A percentile compares a stretch with the other conserved stretches of the same genome.
These are phyloP conservation scores for Bombyx huttoni DNA, from an alignment of 2,888 invertebrate species.

Conservation along the genomic window DNA sequence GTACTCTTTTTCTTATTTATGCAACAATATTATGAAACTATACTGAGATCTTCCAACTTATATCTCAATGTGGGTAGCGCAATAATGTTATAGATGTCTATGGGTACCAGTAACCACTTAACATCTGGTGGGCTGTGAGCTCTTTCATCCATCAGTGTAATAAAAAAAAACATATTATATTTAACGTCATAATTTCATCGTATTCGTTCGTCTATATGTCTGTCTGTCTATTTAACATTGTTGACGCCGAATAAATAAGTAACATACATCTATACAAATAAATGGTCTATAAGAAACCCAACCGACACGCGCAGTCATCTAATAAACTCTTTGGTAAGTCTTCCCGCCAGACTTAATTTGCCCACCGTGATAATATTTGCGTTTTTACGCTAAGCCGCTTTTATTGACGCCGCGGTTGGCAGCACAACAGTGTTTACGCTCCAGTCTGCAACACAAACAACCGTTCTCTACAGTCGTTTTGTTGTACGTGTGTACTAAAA, in stretches of 20 bases:
- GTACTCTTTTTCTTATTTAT: too few species aligned
- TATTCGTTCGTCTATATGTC: too few species aligned
- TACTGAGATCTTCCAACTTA: too few species aligned
- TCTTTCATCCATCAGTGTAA: too few species aligned
- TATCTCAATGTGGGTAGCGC: too few species aligned
- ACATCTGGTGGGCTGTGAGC: too few species aligned
- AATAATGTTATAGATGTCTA: too few species aligned
- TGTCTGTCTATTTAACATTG: too few species aligned
- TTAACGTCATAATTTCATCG: too few species aligned
- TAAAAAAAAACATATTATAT: too few species aligned
- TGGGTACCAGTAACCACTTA: too few species aligned
- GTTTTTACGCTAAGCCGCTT: conserved; percentile 19
- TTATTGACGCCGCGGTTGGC: not conserved
- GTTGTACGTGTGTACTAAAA: not conserved
- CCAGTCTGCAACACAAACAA: not conserved
- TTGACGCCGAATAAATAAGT: not conserved
- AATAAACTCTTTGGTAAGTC: conserved; percentile 26
- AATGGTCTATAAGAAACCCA: not conserved
- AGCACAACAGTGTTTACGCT: not conserved
- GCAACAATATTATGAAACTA: too few species aligned
- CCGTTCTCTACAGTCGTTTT: not conserved
- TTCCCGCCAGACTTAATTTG: conserved; percentile 28
- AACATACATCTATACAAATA: not conserved
- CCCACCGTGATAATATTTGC: conserved; percentile 24
- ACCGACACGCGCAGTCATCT: conserved; percentile 11